phyloP scores from a whole-genome alignment of 2,888 invertebrate genomes.

The Hydropsyche betteni region DNA sequence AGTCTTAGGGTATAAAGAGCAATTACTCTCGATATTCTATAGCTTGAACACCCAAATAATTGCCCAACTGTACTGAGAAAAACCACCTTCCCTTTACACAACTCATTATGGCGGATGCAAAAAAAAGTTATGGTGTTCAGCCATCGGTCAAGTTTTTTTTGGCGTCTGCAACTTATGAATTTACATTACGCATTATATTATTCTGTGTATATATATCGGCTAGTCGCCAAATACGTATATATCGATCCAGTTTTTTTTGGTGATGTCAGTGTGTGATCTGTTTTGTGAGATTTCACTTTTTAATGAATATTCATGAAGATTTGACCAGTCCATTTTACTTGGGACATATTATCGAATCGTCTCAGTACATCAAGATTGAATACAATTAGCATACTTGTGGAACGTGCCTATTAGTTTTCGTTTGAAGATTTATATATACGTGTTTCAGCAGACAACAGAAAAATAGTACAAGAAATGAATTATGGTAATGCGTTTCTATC shows the following conservation, averaged over 20 bases:
- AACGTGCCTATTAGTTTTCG: too few relatives aligned
- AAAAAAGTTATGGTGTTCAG: conserved; percentile 6
- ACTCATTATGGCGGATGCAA: conserved; percentile 5
- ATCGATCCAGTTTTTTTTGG: conserved; percentile 34
- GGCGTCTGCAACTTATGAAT: not conserved
- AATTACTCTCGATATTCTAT: too few relatives aligned
- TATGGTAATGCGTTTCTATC: too few relatives aligned
- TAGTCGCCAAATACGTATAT: conserved; percentile 23
- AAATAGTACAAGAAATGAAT: too few relatives aligned
- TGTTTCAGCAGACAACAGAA: too few relatives aligned
- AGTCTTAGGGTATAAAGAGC: too few relatives aligned
- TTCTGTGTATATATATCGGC: conserved; percentile 13
- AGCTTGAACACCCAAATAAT: not conserved
- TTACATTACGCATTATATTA: conserved; percentile 5
- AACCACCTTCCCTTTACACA: not conserved
- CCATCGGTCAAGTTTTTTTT: conserved; percentile 23
- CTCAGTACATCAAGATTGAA: conserved; percentile 4
- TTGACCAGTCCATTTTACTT: conserved; percentile 7
- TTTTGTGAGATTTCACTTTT: conserved; percentile 38
- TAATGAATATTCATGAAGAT: conserved; percentile 36
- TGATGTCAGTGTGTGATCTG: conserved; percentile 34
- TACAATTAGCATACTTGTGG: conserved; percentile 8
- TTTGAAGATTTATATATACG: too few relatives aligned
- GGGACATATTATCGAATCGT: not conserved
- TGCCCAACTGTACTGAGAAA: not conserved